Evolutionary conservation across 1,140 invertebrate genomes (phyloP), one percentile per base, ranked within the genome.

Genomic region (Ceratosolen fusciceps): DNA sequence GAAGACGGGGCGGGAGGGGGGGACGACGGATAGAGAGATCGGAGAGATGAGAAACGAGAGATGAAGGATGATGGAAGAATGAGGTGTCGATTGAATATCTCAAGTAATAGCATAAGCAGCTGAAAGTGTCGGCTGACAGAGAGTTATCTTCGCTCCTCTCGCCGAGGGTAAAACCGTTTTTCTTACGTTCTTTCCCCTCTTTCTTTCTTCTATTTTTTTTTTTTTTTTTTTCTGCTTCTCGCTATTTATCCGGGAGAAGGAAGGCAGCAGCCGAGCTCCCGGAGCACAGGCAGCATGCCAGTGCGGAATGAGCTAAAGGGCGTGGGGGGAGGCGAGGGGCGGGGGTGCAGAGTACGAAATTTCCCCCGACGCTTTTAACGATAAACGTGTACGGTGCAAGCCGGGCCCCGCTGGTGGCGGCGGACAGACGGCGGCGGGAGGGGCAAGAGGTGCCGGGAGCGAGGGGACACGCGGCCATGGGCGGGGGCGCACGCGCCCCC

Each of bases 301-400:
- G 29, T 65, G 60, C n/a, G 16, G 39, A 62, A 54, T 62, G 39
- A 47, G 56, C 24, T 21, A 26, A 10, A 47, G 29, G 9, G 39
- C 39, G 39, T 5, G 37, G 43, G 47, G 21, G 70, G 62, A 82
- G 82, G 39, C 39, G 39, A 12, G 37, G 43, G 47, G 39, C 39
- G 39, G 39, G 37, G 43, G 47, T 24, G 70, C 72, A 82, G 82
- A 82, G 80, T 83, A 81, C 82, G 82, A 85, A 85, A 85, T 85
- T 85, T 83, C 81, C 81, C 81, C 80, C 79, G 83, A 83, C 84
- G 84, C 83, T 83, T 85, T 84, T 84, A 85, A 84, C 83, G 84
- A 84, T 85, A 84, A 84, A 84, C 78, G 75, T 77, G 43, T 39
- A 72, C 49, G n/a, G n/a, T n/a, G n/a, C n/a, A n/a, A n/a, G n/a